These are phyloP conservation scores for Heliornis fulica DNA, from an alignment of 2,113 vertebrate species.

Conservation along the genomic window DNA sequence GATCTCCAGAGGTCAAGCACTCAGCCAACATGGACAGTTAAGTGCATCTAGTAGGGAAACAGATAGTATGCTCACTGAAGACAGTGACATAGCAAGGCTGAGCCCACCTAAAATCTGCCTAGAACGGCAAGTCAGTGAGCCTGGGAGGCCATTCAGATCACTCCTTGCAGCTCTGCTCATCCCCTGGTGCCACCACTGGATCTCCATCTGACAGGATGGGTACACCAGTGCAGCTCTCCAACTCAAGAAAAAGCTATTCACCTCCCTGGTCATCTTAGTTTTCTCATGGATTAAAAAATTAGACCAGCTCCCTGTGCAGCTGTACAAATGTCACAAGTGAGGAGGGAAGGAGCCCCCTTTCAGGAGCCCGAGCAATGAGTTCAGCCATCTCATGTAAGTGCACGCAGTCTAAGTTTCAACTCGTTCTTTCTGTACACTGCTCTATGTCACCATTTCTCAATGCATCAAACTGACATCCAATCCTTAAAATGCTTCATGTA, in stretches of 20 bases:
- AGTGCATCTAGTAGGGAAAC: not conserved
- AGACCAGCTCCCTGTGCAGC: not conserved
- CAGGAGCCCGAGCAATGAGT: not conserved
- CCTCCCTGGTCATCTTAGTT: fast-evolving
- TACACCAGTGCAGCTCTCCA: not conserved
- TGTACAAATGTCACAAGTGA: not conserved
- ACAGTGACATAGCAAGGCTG: not conserved
- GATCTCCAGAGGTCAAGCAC: not conserved
- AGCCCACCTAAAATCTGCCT: not conserved
- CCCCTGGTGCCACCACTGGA: not conserved
- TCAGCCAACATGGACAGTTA: fast-evolving
- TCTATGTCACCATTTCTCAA: not conserved
- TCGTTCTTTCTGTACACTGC: not conserved
- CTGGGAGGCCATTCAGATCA: not conserved
- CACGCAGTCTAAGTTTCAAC: not conserved
- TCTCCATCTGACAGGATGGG: not conserved
- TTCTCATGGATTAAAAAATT: not conserved
- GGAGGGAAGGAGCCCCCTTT: not conserved
- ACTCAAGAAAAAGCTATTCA: not conserved
- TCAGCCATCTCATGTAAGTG: not conserved
- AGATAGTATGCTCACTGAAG: fast-evolving
- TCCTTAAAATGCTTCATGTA: not conserved
- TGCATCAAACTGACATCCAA: not conserved
- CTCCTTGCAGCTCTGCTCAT: not conserved
- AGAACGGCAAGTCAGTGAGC: not conserved